Conservation (phyloP, 2,888 invertebrate species). For the Agonopterix subpropinquella region DNA sequence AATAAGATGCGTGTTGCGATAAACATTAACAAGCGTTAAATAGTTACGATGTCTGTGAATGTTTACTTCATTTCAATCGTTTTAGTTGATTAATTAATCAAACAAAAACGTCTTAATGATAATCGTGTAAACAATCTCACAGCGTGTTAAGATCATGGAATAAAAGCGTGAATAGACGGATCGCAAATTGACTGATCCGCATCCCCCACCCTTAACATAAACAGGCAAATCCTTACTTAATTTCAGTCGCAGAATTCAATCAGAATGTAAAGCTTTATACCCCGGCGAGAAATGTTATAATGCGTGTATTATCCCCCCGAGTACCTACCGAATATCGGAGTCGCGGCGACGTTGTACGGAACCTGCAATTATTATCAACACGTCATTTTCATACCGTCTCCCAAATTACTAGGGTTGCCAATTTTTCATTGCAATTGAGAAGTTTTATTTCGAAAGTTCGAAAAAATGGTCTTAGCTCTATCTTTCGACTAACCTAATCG, state of each 20-base stretch:
- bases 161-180: constrained; percentile 52
- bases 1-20: no score
- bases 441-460: background rate
- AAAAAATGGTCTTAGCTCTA: background rate
- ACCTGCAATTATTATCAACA: constrained; percentile 77
- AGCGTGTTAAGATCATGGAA: constrained; percentile 26
- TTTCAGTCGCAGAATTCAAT: constrained; percentile 75
- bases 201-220: constrained; percentile 61
- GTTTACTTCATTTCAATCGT: background rate
- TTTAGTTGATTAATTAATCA: background rate
- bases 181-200: constrained; percentile 66
- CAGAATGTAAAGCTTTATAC: constrained; percentile 69
- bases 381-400: constrained; percentile 68
- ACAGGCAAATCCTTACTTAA: constrained; percentile 75
- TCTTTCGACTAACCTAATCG: background rate
- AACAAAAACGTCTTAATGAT: background rate
- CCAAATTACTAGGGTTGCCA: constrained; percentile 58
- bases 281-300: constrained; percentile 70
- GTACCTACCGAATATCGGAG: constrained; percentile 40
- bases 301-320: constrained; percentile 65
- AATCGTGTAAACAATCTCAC: background rate
- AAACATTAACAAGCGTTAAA: no score
- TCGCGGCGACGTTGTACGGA: constrained; percentile 53
- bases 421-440: constrained; percentile 15
- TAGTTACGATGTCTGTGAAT: background rate